Conservation (phyloP, 2,888 invertebrate genomes). For the Drosophila kokeensis region DNA sequence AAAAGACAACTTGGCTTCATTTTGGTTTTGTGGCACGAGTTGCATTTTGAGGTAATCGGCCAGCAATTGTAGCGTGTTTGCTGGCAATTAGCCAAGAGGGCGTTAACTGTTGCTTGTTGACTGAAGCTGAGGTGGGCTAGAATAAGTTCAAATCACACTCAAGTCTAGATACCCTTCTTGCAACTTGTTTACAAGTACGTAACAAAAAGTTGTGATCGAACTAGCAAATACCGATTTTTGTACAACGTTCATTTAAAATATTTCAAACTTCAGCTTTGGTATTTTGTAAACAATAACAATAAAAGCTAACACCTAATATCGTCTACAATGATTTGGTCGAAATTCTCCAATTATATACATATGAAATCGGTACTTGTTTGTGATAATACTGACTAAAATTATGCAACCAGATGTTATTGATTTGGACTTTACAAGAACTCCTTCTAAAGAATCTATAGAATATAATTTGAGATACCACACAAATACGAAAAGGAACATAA, state of each 20-base stretch:
- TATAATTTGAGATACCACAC: no score
- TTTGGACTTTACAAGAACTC: no score
- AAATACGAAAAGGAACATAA: no score
- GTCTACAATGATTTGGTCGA: no score
- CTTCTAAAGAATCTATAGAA: no score
- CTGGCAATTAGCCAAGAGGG: slow-evolving; percentile 68
- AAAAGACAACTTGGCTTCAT: slow-evolving; percentile 1
- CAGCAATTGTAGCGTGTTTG: slow-evolving; percentile 45
- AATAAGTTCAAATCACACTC: neutral
- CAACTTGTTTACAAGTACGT: neutral
- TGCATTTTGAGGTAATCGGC: slow-evolving; percentile 10
- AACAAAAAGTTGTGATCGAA: neutral
- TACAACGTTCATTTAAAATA: neutral
- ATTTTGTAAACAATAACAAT: neutral
- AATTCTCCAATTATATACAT: no score
- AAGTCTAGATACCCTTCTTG: neutral
- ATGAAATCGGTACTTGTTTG: no score
- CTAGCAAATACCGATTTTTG: neutral
- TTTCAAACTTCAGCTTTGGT: neutral
- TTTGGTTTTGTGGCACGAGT: slow-evolving; percentile 32
- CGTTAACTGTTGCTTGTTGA: slow-evolving; percentile 77
- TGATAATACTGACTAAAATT: no score
- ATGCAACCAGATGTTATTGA: no score
- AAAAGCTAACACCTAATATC: neutral
- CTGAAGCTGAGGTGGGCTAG: slow-evolving; percentile 2